Evolutionary conservation across 1,140 invertebrate genomes (phyloP).

Genomic region (Prorops nasuta): DNA sequence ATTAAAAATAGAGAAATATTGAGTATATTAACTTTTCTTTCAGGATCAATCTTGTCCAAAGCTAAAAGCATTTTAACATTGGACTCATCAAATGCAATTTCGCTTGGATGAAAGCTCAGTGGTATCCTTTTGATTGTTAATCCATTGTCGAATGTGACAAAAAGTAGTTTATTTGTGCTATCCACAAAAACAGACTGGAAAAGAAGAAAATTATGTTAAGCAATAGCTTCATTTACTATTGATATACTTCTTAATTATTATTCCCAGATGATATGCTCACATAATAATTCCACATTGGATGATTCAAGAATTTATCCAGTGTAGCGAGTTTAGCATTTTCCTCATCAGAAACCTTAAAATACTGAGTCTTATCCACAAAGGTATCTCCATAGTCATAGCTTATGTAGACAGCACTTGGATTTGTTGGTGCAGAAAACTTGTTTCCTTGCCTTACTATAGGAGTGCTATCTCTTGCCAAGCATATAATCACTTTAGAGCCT

Average conservation of each 20-base stretch:
- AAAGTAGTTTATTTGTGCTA: slow-evolving; percentile 72
- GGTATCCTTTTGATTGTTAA: slow-evolving; percentile 60
- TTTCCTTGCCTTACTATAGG: slow-evolving; percentile 38
- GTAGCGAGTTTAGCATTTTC: slow-evolving; percentile 62
- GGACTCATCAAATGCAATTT: slow-evolving; percentile 73
- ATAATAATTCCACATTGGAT: slow-evolving; percentile 65
- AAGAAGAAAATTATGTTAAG: slow-evolving; percentile 31
- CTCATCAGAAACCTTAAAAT: slow-evolving; percentile 60
- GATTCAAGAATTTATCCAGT: slow-evolving; percentile 81
- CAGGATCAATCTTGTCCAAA: slow-evolving; percentile 72
- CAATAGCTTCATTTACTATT: background rate
- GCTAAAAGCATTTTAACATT: slow-evolving; percentile 58
- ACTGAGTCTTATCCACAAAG: slow-evolving; percentile 72
- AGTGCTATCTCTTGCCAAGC: slow-evolving; percentile 72
- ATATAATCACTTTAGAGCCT: slow-evolving; percentile 81
- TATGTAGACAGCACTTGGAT: slow-evolving; percentile 75
- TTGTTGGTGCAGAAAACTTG: slow-evolving; percentile 46
- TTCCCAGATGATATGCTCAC: slow-evolving; percentile 60
- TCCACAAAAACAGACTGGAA: slow-evolving; percentile 84
- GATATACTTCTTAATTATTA: background rate
- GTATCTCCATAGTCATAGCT: slow-evolving; percentile 83
- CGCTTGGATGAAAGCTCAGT: slow-evolving; percentile 73
- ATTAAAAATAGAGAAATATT: background rate
- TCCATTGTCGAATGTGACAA: slow-evolving; percentile 74
- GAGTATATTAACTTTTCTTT: slow-evolving; percentile 50